Percentiles rank a stretch among this genome's conserved stretches.
Conservation (phyloP, 2,888 invertebrate species). For the Drosophila niveifrons region DNA sequence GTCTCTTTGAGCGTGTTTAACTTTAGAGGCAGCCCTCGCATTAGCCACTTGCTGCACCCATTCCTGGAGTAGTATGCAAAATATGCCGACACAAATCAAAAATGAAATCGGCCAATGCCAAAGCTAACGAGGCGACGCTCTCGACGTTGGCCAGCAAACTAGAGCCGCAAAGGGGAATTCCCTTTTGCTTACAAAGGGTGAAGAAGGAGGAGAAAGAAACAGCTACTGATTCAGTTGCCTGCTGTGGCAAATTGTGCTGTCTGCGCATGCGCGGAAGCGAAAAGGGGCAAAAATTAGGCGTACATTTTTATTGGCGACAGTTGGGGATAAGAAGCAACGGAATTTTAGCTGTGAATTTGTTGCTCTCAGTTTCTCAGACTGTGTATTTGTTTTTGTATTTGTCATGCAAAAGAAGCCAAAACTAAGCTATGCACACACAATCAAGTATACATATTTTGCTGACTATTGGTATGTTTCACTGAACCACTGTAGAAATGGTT, state of each 20-base stretch:
- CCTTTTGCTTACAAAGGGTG: background rate
- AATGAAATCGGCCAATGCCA: slow-evolving; percentile 70
- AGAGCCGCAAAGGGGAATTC: background rate
- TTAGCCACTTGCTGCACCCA: slow-evolving; percentile 62
- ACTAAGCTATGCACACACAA: too few relatives aligned
- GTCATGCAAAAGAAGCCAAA: background rate
- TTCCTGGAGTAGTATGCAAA: slow-evolving; percentile 68
- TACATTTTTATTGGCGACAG: slow-evolving; percentile 76
- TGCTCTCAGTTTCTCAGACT: slow-evolving; percentile 1
- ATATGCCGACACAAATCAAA: slow-evolving; percentile 79
- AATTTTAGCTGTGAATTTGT: slow-evolving; percentile 36
- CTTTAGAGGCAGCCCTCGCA: slow-evolving; percentile 52
- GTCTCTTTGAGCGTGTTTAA: slow-evolving; percentile 5
- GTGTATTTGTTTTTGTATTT: slow-evolving; percentile 7
- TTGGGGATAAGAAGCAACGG: slow-evolving; percentile 49
- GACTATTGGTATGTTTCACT: too few relatives aligned
- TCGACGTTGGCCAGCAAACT: slow-evolving; percentile 3
- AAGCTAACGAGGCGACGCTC: slow-evolving; percentile 65
- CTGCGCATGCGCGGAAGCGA: slow-evolving; percentile 73
- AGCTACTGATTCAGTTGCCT: background rate
- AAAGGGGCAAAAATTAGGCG: slow-evolving; percentile 64
- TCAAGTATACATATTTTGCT: too few relatives aligned
- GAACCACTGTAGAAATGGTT: too few relatives aligned
- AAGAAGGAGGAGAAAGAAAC: background rate
- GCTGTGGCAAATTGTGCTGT: slow-evolving; percentile 27